Evolutionary conservation across 2,888 invertebrate species (phyloP).

Genomic region (Molorchus minor): DNA sequence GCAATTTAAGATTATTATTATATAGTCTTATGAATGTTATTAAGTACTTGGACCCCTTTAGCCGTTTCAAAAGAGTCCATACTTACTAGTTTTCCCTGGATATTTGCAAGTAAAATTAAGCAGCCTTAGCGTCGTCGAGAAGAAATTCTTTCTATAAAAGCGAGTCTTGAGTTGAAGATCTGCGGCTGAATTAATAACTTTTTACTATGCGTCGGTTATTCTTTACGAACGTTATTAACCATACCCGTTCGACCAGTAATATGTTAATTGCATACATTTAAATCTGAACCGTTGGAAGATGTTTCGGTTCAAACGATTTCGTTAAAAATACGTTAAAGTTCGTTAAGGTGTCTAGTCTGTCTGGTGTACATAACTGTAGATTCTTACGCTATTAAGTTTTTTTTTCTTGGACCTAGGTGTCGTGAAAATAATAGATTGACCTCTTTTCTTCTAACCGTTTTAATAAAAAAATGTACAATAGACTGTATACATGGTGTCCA

Average conservation of each 20-base stretch:
- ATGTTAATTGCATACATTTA: neutral
- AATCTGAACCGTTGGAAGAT: neutral
- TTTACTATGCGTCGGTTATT: slow-evolving; percentile 17
- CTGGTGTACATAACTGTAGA: slow-evolving; percentile 16
- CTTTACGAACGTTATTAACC: slow-evolving; percentile 1
- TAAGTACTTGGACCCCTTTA: too few species aligned
- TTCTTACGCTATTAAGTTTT: neutral
- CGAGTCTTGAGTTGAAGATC: too few species aligned
- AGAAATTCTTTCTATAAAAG: neutral
- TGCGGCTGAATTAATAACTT: slow-evolving; percentile 10
- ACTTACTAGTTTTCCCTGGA: too few species aligned
- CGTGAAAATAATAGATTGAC: neutral
- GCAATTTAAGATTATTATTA: too few species aligned
- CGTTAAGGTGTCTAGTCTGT: slow-evolving; percentile 15
- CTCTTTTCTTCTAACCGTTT: neutral
- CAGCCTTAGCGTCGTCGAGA: neutral
- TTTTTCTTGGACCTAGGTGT: neutral
- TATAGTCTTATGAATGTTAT: too few species aligned
- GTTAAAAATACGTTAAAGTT: slow-evolving; percentile 12
- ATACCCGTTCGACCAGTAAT: slow-evolving; percentile 18
- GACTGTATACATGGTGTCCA: too few species aligned
- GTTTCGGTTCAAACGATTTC: neutral
- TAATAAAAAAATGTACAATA: too few species aligned
- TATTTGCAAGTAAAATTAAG: too few species aligned
- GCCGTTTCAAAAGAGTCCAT: too few species aligned